Percentiles rank a stretch among this genome's conserved stretches.
phyloP scores from a whole-genome alignment of 2,888 invertebrate species.

The Lamproptera curius region DNA sequence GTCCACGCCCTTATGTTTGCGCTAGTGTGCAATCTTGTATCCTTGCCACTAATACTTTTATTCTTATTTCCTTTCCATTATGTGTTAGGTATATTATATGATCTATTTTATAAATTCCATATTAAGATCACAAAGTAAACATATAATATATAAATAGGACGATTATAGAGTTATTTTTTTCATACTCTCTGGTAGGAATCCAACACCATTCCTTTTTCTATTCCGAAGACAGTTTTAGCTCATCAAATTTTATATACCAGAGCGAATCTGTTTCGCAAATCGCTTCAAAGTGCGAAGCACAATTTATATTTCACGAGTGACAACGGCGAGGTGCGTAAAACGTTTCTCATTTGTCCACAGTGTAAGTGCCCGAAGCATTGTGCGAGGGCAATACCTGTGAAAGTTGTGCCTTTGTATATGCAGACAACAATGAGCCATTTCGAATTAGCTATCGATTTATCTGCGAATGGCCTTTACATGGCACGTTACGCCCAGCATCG shows the following conservation, averaged over 20 bases:
- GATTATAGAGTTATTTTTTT: too few relatives aligned
- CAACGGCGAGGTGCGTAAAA: background rate
- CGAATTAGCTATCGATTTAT: slow-evolving; percentile 74
- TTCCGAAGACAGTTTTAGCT: too few relatives aligned
- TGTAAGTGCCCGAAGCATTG: slow-evolving; percentile 47
- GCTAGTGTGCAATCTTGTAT: slow-evolving; percentile 47
- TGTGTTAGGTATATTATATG: slow-evolving; percentile 17
- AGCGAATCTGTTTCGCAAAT: too few relatives aligned
- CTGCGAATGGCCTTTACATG: slow-evolving; percentile 59
- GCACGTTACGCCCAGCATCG: slow-evolving; percentile 40
- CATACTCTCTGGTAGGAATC: too few relatives aligned
- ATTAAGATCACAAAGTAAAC: too few relatives aligned
- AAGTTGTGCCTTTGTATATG: slow-evolving; percentile 67
- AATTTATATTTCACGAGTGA: slow-evolving; percentile 14
- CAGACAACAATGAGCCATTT: slow-evolving; percentile 73
- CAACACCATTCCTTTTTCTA: too few relatives aligned
- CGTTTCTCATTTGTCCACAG: slow-evolving; percentile 27
- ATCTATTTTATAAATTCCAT: too few relatives aligned
- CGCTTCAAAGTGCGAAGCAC: slow-evolving; percentile 1
- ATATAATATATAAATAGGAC: too few relatives aligned
- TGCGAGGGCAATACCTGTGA: slow-evolving; percentile 57
- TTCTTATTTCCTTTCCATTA: slow-evolving; percentile 19
- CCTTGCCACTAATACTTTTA: slow-evolving; percentile 34
- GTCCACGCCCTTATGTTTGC: slow-evolving; percentile 68
- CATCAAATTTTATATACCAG: too few relatives aligned